Conservation (phyloP, 2,113 vertebrate species). For the Toxostoma redivivum region DNA sequence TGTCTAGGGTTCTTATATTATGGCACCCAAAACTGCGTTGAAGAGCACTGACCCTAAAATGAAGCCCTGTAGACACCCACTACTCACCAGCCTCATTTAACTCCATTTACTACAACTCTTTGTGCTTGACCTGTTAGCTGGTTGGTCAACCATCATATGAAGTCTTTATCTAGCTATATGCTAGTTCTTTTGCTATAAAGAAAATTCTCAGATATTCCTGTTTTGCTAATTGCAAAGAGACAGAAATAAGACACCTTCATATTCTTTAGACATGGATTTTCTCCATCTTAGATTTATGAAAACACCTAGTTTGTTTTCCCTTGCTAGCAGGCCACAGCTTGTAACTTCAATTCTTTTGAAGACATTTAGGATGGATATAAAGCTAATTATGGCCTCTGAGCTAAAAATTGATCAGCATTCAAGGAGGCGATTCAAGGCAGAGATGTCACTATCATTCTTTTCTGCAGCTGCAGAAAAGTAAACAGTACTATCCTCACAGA, state of each 20-base stretch:
- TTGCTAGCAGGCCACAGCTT: neutral
- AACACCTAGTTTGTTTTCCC: neutral
- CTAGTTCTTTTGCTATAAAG: neutral
- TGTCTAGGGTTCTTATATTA: neutral
- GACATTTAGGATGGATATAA: neutral
- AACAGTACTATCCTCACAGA: neutral
- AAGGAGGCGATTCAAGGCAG: neutral
- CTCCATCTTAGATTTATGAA: neutral
- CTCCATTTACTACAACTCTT: neutral
- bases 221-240: neutral
- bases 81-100: neutral
- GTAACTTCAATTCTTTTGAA: neutral
- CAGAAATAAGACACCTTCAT: neutral
- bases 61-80: neutral
- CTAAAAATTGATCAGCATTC: neutral
- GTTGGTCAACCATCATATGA: neutral
- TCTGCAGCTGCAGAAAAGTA: neutral
- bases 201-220: neutral
- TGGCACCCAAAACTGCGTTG: neutral
- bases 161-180: neutral
- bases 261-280: neutral
- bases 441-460: neutral
- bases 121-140: neutral
- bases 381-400: neutral
- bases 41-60: neutral